A percentile compares a stretch with the other conserved stretches of the same genome.
Evolutionary conservation across 2,797 vertebrate genomes (phyloP).

Genomic region (Mus caroli): DNA sequence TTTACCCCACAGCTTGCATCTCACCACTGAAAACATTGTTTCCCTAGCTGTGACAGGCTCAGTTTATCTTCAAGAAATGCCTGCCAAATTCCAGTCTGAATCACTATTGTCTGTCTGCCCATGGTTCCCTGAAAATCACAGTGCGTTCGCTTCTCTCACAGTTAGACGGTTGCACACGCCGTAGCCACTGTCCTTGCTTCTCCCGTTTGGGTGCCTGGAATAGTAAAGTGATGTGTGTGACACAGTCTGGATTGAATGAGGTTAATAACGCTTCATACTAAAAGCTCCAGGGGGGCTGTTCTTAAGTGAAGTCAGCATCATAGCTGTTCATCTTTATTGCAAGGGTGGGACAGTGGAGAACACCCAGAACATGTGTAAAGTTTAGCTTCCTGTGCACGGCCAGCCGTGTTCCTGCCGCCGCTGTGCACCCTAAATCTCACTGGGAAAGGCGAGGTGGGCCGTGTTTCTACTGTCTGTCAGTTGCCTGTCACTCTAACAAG

Average conservation of each 20-base stretch:
- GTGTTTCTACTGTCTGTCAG: background rate
- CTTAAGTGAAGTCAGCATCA: background rate
- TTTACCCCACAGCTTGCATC: constrained; percentile 22
- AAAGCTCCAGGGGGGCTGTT: background rate
- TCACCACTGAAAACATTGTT: constrained; percentile 11
- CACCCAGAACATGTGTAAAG: fast-evolving
- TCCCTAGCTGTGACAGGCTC: background rate
- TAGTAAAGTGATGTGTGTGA: background rate
- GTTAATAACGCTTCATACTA: background rate
- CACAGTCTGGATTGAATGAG: background rate
- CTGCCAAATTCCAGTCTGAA: background rate
- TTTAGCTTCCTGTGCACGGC: background rate
- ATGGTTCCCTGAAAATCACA: background rate
- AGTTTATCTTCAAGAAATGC: constrained; percentile 40
- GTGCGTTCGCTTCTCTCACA: background rate
- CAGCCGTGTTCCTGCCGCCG: background rate
- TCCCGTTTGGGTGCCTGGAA: background rate
- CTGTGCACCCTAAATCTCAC: background rate
- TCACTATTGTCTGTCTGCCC: background rate
- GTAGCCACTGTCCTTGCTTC: fast-evolving
- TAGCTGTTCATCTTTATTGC: background rate
- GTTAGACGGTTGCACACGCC: background rate
- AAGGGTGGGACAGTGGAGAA: background rate
- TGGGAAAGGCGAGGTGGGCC: background rate
- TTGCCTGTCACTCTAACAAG: background rate